These are phyloP conservation scores for Chiridota heheva DNA, from an alignment of 35 echinoderm and acorn worm species.

Conservation along the genomic window DNA sequence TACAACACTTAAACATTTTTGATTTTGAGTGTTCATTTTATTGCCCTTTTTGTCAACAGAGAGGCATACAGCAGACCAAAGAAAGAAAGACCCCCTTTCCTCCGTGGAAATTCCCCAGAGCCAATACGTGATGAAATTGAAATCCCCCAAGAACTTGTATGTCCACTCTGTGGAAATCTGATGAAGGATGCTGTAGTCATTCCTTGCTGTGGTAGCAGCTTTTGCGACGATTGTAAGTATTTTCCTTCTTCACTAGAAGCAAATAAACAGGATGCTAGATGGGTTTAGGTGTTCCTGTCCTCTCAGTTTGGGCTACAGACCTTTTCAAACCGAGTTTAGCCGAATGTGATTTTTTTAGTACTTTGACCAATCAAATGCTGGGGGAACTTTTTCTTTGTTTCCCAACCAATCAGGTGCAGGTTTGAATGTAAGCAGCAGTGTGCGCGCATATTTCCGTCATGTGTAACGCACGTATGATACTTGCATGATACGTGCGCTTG, in stretches of 20 bases:
- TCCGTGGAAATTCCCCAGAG: conserved; percentile 70
- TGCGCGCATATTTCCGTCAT: no score
- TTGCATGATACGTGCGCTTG: no score
- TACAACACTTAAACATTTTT: neutral
- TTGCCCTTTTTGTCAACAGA: conserved; percentile 35
- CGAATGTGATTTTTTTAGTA: no score
- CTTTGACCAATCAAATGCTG: no score
- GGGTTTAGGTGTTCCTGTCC: neutral
- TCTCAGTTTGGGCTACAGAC: no score
- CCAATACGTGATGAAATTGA: conserved; percentile 63
- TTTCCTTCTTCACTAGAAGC: neutral
- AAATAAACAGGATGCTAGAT: neutral
- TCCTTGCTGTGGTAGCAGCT: conserved; percentile 95
- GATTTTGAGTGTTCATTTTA: neutral
- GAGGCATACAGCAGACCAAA: conserved; percentile 68
- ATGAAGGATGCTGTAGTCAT: conserved; percentile 91
- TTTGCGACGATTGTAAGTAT: conserved; percentile 99
- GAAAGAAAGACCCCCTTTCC: conserved; percentile 87
- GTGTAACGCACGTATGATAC: no score
- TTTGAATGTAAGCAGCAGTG: no score
- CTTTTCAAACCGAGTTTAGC: no score
- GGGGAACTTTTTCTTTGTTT: no score
- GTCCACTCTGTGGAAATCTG: conserved; percentile 71
- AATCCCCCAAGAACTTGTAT: conserved; percentile 75
- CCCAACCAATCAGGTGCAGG: no score